These are phyloP conservation scores for Macrochelys suwanniensis DNA, from an alignment of 2,797 vertebrate species.

Conservation along the genomic window DNA sequence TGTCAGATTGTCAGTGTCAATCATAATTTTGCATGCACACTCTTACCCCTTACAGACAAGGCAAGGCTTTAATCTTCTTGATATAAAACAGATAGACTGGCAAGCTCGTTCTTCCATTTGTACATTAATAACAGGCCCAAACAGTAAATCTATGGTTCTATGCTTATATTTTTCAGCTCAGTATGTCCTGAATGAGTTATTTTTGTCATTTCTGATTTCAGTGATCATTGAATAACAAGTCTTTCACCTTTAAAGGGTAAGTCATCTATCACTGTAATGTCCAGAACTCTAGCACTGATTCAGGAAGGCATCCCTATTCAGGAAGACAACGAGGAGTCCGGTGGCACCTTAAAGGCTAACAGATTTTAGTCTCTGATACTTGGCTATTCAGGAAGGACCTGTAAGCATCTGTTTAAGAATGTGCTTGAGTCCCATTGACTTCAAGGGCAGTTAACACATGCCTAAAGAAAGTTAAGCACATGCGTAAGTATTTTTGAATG, in stretches of 20 bases:
- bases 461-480: background rate
- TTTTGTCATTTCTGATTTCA: background rate
- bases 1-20: background rate
- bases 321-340: background rate
- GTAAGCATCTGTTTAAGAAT: background rate
- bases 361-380: too few species aligned
- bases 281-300: background rate
- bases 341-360: too few species aligned
- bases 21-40: background rate
- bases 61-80: background rate
- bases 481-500: background rate
- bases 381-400: background rate
- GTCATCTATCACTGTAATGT: background rate
- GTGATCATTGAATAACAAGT: background rate
- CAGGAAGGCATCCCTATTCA: background rate
- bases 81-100: background rate
- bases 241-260: accelerated
- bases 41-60: background rate
- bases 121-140: background rate
- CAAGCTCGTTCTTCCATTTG: background rate
- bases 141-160: background rate
- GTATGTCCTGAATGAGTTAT: background rate
- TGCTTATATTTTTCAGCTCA: background rate
- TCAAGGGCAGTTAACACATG: background rate
- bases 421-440: background rate